phyloP scores from a whole-genome alignment of 1,140 invertebrate species.

The Melitaea cinxia region DNA sequence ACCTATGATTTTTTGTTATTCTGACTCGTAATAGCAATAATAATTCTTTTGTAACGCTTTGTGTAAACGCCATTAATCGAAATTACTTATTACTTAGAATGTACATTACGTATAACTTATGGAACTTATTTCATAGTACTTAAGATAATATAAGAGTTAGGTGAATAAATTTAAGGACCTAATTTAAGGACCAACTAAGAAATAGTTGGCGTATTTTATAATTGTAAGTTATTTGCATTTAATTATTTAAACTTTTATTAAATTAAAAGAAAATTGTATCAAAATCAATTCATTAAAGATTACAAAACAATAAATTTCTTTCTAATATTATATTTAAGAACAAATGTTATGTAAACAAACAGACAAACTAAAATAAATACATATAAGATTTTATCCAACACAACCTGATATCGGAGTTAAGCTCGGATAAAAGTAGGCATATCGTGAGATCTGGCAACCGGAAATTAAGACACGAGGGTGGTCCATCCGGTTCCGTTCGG shows the following conservation, averaged over 20 bases:
- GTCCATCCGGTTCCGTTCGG: slow-evolving; percentile 46
- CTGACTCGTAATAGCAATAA: slow-evolving; percentile 9
- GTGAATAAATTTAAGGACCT: too few species aligned
- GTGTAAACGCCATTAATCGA: neutral
- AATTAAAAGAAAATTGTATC: too few species aligned
- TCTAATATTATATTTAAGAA: too few species aligned
- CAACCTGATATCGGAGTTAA: slow-evolving; percentile 29
- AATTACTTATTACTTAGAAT: slow-evolving; percentile 2
- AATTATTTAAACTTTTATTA: too few species aligned
- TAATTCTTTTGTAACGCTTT: slow-evolving; percentile 21
- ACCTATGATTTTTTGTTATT: slow-evolving; percentile 41
- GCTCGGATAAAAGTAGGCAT: slow-evolving; percentile 47
- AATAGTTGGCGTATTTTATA: too few species aligned
- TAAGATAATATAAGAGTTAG: too few species aligned
- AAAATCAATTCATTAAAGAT: too few species aligned
- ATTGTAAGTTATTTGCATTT: too few species aligned
- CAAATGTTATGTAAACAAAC: too few species aligned
- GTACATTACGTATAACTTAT: neutral
- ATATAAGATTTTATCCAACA: neutral
- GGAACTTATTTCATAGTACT: too few species aligned
- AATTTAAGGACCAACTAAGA: too few species aligned
- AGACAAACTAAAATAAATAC: neutral
- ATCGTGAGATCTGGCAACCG: slow-evolving; percentile 51
- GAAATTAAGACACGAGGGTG: slow-evolving; percentile 54
- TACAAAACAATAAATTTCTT: too few species aligned